Percentiles rank a stretch among this genome's conserved stretches.
phyloP scores from a whole-genome alignment of 2,888 invertebrate genomes.

The Phlogophora meticulosa region DNA sequence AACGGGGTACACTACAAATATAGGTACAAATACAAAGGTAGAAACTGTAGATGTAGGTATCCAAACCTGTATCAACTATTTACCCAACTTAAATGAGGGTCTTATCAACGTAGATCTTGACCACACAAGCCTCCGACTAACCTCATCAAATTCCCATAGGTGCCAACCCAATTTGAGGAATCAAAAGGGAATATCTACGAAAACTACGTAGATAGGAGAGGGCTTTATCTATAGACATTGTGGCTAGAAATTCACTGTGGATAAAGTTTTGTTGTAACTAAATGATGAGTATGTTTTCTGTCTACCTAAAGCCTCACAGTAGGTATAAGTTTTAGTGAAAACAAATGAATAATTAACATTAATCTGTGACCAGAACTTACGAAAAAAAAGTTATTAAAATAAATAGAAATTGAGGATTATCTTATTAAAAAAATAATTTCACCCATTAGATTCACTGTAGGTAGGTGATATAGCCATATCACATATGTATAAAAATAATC shows the following conservation, averaged over 20 bases:
- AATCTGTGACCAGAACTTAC: no score
- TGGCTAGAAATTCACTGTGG: background rate
- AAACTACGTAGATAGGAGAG: constrained; percentile 25
- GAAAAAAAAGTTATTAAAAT: no score
- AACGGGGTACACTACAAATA: no score
- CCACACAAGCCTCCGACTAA: constrained; percentile 62
- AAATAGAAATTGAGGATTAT: no score
- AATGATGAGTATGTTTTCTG: background rate
- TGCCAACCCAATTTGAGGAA: constrained; percentile 59
- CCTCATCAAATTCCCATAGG: constrained; percentile 64
- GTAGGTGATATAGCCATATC: no score
- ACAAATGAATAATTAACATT: no score
- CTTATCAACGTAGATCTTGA: constrained; percentile 67
- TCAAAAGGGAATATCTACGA: constrained; percentile 55
- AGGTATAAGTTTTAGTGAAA: no score
- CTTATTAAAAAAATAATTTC: no score
- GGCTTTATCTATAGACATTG: constrained; percentile 28
- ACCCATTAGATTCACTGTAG: no score
- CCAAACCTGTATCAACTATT: constrained; percentile 62
- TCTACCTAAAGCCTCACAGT: background rate
- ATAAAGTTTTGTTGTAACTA: background rate
- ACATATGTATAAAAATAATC: no score
- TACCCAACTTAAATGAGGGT: constrained; percentile 66
- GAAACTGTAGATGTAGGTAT: constrained; percentile 35
- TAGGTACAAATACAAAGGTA: constrained; percentile 47